Evolutionary conservation across 2,888 invertebrate species (phyloP), one percentile per base, ranked within the genome.

Genomic region (Criorhina ranunculi): DNA sequence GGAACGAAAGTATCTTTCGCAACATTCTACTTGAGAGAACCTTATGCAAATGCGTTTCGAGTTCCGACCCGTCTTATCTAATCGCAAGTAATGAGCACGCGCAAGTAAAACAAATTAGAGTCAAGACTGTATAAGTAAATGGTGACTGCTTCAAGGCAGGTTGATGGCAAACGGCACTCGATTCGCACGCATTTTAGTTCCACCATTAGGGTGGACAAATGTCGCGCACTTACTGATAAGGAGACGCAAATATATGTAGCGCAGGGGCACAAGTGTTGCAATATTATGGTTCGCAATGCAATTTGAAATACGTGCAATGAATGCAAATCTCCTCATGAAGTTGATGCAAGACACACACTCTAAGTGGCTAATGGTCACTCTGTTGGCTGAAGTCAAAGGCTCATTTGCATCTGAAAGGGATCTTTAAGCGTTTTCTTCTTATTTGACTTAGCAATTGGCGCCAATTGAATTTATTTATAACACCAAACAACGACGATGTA

Each of bases 81-180:
- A 78, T 78, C 83, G 78, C 11, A 37, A 59, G 78, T 37, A 70
- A 69, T 78, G 59, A 72, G 72, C 67, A 49, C 72, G 72, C 67
- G 55, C 72, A 83, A 78, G 83, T 78, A n/a, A 67, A 78, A 69
- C 78, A 73, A 83, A 78, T 78, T 67, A 33, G 24, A 72, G 77
- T 77, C 77, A 77, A 77, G 69, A 60, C 59, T 53, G 51, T 64
- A 44, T 60, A 15, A 49, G 59, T 8, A 24, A 9, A 46, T 49
- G 78, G 55, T 72, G 78, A 64, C 72, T 64, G 24, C 8, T 9
- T 35, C 29, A 37, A 31, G 72, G 64, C 78, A 78, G 78, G 78
- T 78, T 78, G 78, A 57, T 64, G 37, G 33, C 2, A 9, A 17
- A 9, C 19, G 9, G 12, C 12, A 15, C 19, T 15, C 7, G 11